phyloP scores from a whole-genome alignment of 2,113 vertebrate genomes.

The Carollia perspicillata region DNA sequence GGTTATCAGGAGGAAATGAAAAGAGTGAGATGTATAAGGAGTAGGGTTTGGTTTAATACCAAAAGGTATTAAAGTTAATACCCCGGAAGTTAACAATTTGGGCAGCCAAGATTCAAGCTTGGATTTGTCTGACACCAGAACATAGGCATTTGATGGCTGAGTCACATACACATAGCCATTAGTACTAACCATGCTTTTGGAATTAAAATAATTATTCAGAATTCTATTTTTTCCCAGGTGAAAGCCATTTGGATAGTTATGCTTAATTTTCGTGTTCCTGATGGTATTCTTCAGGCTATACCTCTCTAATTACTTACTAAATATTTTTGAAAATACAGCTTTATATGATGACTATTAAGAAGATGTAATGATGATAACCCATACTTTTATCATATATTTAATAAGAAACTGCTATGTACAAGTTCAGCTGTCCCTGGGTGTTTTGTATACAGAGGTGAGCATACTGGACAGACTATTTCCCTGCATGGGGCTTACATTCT shows the following conservation, averaged over 20 bases:
- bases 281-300: not conserved
- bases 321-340: not conserved
- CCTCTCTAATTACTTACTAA: not conserved
- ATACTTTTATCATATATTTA: not conserved
- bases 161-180: not conserved
- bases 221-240: not conserved
- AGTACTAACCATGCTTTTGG: not conserved
- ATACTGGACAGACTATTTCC: not conserved
- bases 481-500: not conserved
- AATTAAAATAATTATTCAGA: conserved; percentile 8
- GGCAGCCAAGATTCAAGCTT: not conserved
- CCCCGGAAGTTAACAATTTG: not conserved
- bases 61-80: no score
- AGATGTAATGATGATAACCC: not conserved
- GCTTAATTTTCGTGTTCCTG: not conserved
- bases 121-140: not conserved
- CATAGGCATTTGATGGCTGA: not conserved
- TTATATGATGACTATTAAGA: not conserved
- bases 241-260: not conserved
- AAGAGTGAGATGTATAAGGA: not conserved
- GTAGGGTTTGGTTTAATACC: not conserved
- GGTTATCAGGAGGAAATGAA: not conserved
- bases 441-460: not conserved
- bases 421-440: not conserved
- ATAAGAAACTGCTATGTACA: not conserved